phyloP scores from a whole-genome alignment of 2,113 vertebrate species.

The Microcebus lehilahytsara region DNA sequence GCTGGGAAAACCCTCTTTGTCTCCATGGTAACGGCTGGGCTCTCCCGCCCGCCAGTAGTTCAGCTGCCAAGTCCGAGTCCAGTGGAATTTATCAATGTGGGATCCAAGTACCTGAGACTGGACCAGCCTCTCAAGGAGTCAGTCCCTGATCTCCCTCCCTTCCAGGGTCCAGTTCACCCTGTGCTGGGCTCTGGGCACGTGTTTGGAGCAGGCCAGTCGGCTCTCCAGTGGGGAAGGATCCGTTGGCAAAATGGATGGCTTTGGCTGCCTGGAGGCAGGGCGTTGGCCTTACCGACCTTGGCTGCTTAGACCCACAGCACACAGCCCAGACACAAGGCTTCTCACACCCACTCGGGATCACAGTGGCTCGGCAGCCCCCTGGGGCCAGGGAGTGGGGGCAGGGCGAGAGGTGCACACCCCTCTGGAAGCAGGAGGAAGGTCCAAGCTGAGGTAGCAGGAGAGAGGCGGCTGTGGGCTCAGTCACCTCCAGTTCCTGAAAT shows the following conservation, averaged over 20 bases:
- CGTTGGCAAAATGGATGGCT: background rate
- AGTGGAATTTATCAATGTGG: background rate
- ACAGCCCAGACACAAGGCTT: background rate
- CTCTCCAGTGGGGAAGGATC: background rate
- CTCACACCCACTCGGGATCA: background rate
- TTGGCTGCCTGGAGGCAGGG: background rate
- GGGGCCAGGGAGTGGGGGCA: background rate
- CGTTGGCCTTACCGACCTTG: accelerated
- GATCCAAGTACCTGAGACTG: conserved; percentile 4
- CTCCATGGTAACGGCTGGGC: background rate
- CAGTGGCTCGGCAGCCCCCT: background rate
- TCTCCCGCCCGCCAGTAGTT: background rate
- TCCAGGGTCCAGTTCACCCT: background rate
- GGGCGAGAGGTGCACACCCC: background rate
- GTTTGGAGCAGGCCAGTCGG: accelerated
- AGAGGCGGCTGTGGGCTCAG: background rate
- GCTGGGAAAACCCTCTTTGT: background rate
- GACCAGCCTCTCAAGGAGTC: background rate
- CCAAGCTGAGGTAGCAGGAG: conserved; percentile 74
- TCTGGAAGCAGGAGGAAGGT: background rate
- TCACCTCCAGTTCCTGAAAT: conserved; percentile 6
- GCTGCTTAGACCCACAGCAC: background rate
- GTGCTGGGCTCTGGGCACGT: background rate
- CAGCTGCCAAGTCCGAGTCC: conserved; percentile 55
- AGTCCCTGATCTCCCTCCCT: background rate